Base-by-base conservation (phyloP, 2,888 invertebrate species). In the Synergus laeviventris region DNA sequence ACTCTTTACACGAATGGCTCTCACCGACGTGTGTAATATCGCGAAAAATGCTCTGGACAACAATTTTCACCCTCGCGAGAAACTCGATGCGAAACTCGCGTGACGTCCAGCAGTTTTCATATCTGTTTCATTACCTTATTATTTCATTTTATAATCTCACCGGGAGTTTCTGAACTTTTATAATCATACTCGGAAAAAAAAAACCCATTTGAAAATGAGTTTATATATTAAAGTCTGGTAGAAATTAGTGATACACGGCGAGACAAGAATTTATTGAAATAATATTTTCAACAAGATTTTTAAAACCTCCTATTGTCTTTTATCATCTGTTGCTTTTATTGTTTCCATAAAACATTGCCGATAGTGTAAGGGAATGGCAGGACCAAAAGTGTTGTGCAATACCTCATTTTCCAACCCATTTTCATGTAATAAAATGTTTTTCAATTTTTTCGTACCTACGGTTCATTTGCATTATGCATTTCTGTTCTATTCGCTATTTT, bases 21-120 rank as follows among this genome's bases (percentile, higher is more conserved):
- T 73, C 76, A 54, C 78, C 81, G 76, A 81, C 81, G 77, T 70
- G 21, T 70, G 31, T 79, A 82, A 81, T 81, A 82, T 82, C 78
- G 81, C 78, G 78, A 78, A 82, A 81, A 81, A 79, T 78, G 77
- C 82, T 78, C 77, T 77, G 81, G 78, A 78, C 78, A 76, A 75
- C 77, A 75, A 77, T 81, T 78, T 81, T 81, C 79, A 77, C 79
- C 78, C 77, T 76, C 76, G 78, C 73, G 79, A 76, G 79, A 73
- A 81, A 83, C 77, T 81, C 80, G 82, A 82, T 82, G 82, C 79
- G 81, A 83, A 82, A 80, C 77, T 84, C 82, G 82, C 83, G 84
- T 84, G 84, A 84, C 82, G 82, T 82, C 31, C 70, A 70, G 16
- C 70, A 70, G 70, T 70, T 70, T 70, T 70, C 70, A n/a, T 70